phyloP scores from a whole-genome alignment of 2,888 invertebrate species.

The Eupeodes latifasciatus region DNA sequence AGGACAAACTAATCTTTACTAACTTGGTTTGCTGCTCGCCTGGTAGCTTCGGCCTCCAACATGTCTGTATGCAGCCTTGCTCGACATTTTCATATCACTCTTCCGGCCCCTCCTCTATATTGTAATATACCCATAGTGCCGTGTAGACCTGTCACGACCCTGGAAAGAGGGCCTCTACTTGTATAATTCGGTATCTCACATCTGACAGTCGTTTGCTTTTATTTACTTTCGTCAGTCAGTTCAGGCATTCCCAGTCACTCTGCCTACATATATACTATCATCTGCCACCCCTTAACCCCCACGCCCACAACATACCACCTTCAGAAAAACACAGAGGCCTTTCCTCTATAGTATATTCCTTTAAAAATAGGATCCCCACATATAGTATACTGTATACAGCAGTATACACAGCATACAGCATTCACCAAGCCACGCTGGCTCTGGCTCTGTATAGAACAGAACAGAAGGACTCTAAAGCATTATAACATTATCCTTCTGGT shows the following conservation, averaged over 20 bases:
- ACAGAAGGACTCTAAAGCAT: slow-evolving; percentile 82
- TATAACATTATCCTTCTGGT: slow-evolving; percentile 84
- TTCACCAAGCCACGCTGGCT: slow-evolving; percentile 5
- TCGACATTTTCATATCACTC: slow-evolving; percentile 12
- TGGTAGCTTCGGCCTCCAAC: slow-evolving; percentile 73
- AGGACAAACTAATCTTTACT: slow-evolving; percentile 50
- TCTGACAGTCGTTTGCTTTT: slow-evolving; percentile 68
- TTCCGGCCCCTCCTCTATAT: background rate
- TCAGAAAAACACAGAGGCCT: slow-evolving; percentile 3
- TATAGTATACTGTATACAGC: background rate
- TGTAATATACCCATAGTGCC: no score
- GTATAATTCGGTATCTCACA: slow-evolving; percentile 52
- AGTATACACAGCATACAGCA: background rate
- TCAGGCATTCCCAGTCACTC: slow-evolving; percentile 45
- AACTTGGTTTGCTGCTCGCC: slow-evolving; percentile 62
- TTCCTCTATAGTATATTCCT: slow-evolving; percentile 14
- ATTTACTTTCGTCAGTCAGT: slow-evolving; percentile 70
- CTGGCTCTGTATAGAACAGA: slow-evolving; percentile 54
- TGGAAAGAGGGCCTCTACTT: slow-evolving; percentile 31
- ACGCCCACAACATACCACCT: background rate
- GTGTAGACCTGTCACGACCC: background rate
- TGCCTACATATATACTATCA: slow-evolving; percentile 1
- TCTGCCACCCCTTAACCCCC: no score
- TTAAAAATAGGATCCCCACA: slow-evolving; percentile 12
- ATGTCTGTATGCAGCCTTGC: slow-evolving; percentile 63